phyloP scores from a whole-genome alignment of 1,140 invertebrate genomes.

The Hylyphantes graminicola region DNA sequence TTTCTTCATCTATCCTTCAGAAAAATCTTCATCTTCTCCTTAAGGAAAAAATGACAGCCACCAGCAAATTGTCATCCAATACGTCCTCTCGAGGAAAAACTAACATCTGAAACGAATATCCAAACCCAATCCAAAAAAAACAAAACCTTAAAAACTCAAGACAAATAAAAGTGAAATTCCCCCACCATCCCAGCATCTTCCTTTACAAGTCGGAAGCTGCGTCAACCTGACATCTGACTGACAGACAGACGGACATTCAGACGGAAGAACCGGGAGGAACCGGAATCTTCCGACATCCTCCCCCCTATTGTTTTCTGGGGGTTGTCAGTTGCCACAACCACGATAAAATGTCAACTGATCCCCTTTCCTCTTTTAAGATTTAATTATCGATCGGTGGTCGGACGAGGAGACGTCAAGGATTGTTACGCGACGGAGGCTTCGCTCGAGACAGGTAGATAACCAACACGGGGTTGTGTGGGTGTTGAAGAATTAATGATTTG shows the following conservation, averaged over 20 bases:
- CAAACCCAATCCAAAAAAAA: background rate
- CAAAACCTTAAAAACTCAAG: background rate
- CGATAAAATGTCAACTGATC: conserved; percentile 57
- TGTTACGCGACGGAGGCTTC: conserved; percentile 16
- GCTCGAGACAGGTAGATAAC: conserved; percentile 46
- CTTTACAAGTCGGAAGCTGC: background rate
- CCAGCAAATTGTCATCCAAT: background rate
- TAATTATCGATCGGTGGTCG: conserved; percentile 49
- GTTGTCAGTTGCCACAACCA: conserved; percentile 37
- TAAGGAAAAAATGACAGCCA: too few relatives aligned
- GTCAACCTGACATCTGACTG: conserved; percentile 28
- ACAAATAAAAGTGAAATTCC: background rate
- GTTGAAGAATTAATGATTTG: too few relatives aligned
- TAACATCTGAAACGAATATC: background rate
- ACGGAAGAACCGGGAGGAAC: conserved; percentile 39
- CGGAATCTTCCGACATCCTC: conserved; percentile 18
- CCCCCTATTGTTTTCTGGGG: conserved; percentile 38
- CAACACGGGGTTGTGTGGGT: background rate
- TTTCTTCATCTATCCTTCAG: too few relatives aligned
- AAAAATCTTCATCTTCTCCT: too few relatives aligned
- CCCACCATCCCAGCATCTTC: background rate
- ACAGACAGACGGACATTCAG: conserved; percentile 34
- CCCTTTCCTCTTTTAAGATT: conserved; percentile 50
- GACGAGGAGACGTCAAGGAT: conserved; percentile 17
- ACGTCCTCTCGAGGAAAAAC: conserved; percentile 13